Conservation (phyloP, 37 sponge, comb jelly and placozoan species). For the Theonella swinhoei region DNA sequence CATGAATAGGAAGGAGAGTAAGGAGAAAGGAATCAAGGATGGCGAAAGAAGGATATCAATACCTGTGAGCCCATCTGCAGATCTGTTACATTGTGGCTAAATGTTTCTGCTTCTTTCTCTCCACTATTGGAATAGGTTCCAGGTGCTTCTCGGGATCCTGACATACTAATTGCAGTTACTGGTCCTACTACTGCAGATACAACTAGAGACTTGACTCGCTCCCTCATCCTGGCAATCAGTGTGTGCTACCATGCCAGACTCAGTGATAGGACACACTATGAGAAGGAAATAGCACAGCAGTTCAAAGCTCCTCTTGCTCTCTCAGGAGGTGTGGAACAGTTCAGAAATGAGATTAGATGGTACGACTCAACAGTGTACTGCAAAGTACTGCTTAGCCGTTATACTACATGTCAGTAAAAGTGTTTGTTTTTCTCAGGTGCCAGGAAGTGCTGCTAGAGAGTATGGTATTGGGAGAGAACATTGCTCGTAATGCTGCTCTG, state of each 20-base stretch:
- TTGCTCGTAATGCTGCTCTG: slow-evolving; percentile 93
- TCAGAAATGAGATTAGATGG: slow-evolving; percentile 49
- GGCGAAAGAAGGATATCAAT: not conserved
- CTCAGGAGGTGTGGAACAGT: slow-evolving; percentile 15
- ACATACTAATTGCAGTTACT: not conserved
- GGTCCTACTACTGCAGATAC: not conserved
- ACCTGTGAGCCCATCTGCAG: too few relatives aligned
- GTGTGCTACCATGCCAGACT: slow-evolving; percentile 77
- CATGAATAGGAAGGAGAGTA: not conserved
- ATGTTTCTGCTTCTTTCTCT: too few relatives aligned
- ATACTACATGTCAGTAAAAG: not conserved
- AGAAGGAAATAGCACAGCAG: slow-evolving; percentile 7
- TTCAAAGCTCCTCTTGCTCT: slow-evolving; percentile 44
- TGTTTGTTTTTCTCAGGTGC: slow-evolving; percentile 40
- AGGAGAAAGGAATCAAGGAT: not conserved
- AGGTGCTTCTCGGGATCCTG: too few relatives aligned
- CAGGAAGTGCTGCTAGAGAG: slow-evolving; percentile 62
- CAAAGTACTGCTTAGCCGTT: not conserved
- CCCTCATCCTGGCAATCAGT: slow-evolving; percentile 62
- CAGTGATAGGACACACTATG: slow-evolving; percentile 51
- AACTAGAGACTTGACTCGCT: slow-evolving; percentile 7
- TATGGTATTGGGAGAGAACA: slow-evolving; percentile 62
- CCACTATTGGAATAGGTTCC: too few relatives aligned
- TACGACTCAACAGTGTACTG: not conserved
- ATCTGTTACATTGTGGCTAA: too few relatives aligned